phyloP scores from a whole-genome alignment of 2,888 invertebrate species.

The Acanthoscelides obtectus region DNA sequence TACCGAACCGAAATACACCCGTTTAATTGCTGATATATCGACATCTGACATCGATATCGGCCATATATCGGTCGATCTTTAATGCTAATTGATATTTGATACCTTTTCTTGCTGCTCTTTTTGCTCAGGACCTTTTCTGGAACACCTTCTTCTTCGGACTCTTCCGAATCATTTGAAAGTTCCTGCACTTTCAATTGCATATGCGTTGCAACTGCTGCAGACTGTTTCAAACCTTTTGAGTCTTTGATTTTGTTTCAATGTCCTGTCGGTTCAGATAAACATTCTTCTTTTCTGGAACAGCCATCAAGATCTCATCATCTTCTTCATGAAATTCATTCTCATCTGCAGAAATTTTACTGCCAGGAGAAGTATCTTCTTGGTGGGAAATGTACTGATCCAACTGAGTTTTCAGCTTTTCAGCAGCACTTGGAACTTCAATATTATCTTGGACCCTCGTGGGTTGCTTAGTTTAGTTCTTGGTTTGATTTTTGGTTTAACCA shows the following conservation, averaged over 20 bases:
- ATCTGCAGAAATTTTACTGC: no score
- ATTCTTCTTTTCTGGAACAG: background rate
- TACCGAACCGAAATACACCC: no score
- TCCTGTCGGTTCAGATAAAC: background rate
- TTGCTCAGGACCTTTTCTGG: background rate
- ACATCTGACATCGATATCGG: no score
- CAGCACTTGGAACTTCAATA: slow-evolving; percentile 6
- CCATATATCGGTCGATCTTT: no score
- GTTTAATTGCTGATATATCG: no score
- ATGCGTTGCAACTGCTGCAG: background rate
- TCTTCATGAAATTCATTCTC: no score
- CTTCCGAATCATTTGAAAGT: background rate
- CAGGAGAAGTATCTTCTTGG: background rate
- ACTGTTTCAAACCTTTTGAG: background rate
- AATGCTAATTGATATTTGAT: no score
- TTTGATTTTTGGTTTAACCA: slow-evolving; percentile 20
- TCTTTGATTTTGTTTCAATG: background rate
- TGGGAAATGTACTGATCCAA: slow-evolving; percentile 10
- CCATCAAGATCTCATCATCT: background rate
- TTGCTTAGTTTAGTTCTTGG: slow-evolving; percentile 22
- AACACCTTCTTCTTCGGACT: background rate
- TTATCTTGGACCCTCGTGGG: slow-evolving; percentile 8
- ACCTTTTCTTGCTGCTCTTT: background rate
- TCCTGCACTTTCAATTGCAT: background rate
- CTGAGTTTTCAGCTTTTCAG: slow-evolving; percentile 13